These are phyloP conservation scores for Tigriopus californicus DNA, from an alignment of 2,888 invertebrate species.

Conservation along the genomic window DNA sequence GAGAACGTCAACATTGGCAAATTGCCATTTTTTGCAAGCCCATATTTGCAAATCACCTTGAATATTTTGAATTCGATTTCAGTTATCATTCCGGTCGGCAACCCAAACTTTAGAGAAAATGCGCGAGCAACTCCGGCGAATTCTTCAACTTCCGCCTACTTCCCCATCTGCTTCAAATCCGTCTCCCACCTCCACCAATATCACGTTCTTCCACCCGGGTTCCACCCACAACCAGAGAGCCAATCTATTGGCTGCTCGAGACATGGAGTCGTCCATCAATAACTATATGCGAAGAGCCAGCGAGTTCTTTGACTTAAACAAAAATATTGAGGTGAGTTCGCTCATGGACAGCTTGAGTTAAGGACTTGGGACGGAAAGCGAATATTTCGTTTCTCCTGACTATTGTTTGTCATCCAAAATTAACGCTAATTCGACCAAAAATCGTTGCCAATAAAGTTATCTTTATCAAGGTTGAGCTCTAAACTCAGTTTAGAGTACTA, in stretches of 20 bases:
- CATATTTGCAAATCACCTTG: not conserved
- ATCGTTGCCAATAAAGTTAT: no score
- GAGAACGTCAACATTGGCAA: no score
- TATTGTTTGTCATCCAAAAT: no score
- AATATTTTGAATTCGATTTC: conserved; percentile 21
- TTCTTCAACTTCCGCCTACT: conserved; percentile 33
- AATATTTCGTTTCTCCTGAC: no score
- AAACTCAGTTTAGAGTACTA: no score
- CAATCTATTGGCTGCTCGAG: conserved; percentile 18
- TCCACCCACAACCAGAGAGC: conserved; percentile 13
- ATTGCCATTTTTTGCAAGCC: no score
- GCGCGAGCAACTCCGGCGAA: conserved; percentile 46
- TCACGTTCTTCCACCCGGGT: conserved; percentile 11
- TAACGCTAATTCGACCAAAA: no score
- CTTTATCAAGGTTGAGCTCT: no score
- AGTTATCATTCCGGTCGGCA: conserved; percentile 54
- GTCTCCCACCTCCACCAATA: conserved; percentile 31
- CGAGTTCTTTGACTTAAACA: conserved; percentile 40
- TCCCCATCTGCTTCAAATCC: conserved; percentile 12
- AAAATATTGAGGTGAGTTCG: conserved; percentile 31
- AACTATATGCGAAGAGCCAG: conserved; percentile 47
- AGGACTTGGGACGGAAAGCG: no score
- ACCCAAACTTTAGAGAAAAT: conserved; percentile 48
- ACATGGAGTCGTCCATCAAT: conserved; percentile 33
- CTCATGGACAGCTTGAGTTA: no score